Evolutionary conservation across 2,113 vertebrate species (phyloP), one percentile per base, ranked within the genome.

Genomic region (Neogobius melanostomus): DNA sequence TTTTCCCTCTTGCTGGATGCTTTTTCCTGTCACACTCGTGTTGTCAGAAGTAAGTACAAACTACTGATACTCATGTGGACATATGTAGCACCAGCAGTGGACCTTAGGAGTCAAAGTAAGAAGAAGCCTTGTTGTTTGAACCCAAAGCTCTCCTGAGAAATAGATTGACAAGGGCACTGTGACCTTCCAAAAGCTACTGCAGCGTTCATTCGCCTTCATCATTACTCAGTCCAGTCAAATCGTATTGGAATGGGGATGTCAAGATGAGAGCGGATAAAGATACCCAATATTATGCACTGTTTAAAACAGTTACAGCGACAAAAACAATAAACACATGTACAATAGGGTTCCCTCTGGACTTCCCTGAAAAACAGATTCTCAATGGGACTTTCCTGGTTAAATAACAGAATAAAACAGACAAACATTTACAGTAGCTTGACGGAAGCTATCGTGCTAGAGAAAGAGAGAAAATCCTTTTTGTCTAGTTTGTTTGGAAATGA

Each of bases 21-120:
- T 54, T 62, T 54, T 65, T 75, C 12, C 49, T 68, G 68, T 61
- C 77, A 84, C 77, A 86, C 21, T 36, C 28, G 28, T 36, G 28
- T 36, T 36, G 28, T 36, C 28, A 36, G 21, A 21, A 21, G 3
- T 36, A 36, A 36, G 28, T 36, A 36, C 28, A 36, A 36, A 36
- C 28, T 3, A 5, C 28, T 36, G 28, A 36, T 36, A 36, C 28
- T 68, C 59, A 64, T 56, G 68, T 62, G 17, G 64, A 64, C n/a
- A 5, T 60, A 11, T 49, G 71, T 36, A 50, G 10, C 45, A 46
- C 53, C 11, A 11, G 21, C 56, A 50, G 75, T 57, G 43, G 63
- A 49, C 12, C 49, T 64, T 60, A n/a, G 45, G 56, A 14, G 53
- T 8, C 15, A 43, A 6, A 43, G 15, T 42, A 28, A 60, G 57